Conservation (phyloP, 2,888 invertebrate species). For the Caradrina clavipalpis region DNA sequence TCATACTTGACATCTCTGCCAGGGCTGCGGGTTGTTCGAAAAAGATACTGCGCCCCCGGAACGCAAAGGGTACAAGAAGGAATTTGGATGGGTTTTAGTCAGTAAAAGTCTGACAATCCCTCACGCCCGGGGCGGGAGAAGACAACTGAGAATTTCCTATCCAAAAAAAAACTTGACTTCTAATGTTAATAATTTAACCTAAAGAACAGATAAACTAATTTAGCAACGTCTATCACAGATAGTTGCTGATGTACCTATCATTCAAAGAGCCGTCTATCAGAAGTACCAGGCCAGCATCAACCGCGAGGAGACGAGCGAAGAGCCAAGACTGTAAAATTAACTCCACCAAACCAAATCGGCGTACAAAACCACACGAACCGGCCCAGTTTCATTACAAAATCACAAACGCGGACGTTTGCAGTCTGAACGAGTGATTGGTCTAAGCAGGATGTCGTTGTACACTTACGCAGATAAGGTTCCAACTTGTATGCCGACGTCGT, state of each 20-base stretch:
- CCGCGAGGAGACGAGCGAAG: slow-evolving; percentile 17
- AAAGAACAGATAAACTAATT: not conserved
- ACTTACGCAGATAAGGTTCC: slow-evolving; percentile 64
- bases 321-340: slow-evolving; percentile 17
- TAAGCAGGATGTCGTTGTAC: slow-evolving; percentile 77
- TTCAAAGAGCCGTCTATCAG: not conserved
- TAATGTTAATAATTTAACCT: too few species aligned
- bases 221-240: not conserved
- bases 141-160: too few species aligned
- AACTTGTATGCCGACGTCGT: slow-evolving; percentile 40
- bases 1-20: not conserved
- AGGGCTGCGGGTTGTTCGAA: too few species aligned
- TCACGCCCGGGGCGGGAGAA: too few species aligned
- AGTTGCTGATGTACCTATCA: not conserved
- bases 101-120: too few species aligned
- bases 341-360: slow-evolving; percentile 27
- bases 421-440: slow-evolving; percentile 49
- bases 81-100: too few species aligned
- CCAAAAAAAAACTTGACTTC: too few species aligned
- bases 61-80: too few species aligned
- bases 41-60: too few species aligned
- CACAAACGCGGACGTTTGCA: slow-evolving; percentile 54
- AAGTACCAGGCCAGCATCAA: not conserved
- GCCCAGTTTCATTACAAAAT: slow-evolving; percentile 53
- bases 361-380: slow-evolving; percentile 46